These are phyloP conservation scores for Conops quadrifasciatus DNA, from an alignment of 2,888 invertebrate species.

Conservation along the genomic window DNA sequence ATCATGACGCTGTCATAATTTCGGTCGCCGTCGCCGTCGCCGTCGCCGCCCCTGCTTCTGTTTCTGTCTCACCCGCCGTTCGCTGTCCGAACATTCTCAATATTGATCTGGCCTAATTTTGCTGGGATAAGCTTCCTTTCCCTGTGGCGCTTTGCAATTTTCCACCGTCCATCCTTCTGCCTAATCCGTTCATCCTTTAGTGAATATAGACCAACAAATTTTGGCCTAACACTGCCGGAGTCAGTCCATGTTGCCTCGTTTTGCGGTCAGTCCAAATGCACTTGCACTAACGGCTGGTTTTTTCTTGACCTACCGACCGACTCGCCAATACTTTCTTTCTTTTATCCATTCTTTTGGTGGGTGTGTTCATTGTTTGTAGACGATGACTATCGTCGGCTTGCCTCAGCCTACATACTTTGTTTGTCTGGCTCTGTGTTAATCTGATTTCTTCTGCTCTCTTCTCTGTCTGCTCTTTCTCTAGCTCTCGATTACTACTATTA, in stretches of 20 bases:
- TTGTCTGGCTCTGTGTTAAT: constrained; percentile 9
- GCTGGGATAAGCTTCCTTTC: constrained; percentile 25
- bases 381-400: constrained; percentile 33
- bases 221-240: constrained; percentile 14
- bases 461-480: not conserved
- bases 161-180: not conserved
- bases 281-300: constrained; percentile 11
- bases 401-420: constrained; percentile 7
- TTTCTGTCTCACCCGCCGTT: not conserved
- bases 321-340: not conserved
- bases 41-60: not conserved
- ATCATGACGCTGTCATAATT: constrained; percentile 33
- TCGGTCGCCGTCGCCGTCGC: not conserved
- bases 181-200: not conserved
- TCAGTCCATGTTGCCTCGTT: constrained; percentile 3
- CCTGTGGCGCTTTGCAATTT: not conserved
- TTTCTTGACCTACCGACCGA: constrained; percentile 1
- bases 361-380: constrained; percentile 34
- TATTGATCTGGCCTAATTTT: constrained; percentile 33
- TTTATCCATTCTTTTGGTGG: constrained; percentile 25
- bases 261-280: constrained; percentile 31
- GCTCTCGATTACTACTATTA: too few species aligned
- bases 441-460: constrained; percentile 11
- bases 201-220: constrained; percentile 3
- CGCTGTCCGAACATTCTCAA: constrained; percentile 9